phyloP scores from a whole-genome alignment of 1,140 invertebrate species.

The Nautilus pompilius region DNA sequence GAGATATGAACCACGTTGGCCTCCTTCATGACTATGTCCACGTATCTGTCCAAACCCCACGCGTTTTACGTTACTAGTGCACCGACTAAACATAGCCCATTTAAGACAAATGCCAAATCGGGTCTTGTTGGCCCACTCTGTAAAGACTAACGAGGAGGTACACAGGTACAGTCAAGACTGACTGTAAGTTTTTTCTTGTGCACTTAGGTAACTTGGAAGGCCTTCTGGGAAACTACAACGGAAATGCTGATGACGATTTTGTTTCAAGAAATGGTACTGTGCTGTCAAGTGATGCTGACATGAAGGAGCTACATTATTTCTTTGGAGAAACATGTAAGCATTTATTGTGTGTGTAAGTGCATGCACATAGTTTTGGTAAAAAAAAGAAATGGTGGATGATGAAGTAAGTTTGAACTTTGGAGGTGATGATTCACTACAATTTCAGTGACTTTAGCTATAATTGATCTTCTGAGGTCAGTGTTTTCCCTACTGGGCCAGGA shows the following conservation, averaged over 20 bases:
- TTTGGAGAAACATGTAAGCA: slow-evolving; percentile 48
- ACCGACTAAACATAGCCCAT: no score
- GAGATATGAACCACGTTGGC: no score
- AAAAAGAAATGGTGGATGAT: no score
- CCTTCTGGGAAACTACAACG: slow-evolving; percentile 87
- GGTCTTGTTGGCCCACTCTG: no score
- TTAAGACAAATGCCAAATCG: no score
- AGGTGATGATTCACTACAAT: background rate
- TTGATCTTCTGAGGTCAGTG: background rate
- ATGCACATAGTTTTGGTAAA: no score
- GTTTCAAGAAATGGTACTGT: slow-evolving; percentile 66
- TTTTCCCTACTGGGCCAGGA: background rate
- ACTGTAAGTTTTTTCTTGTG: slow-evolving; percentile 7
- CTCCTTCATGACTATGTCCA: no score
- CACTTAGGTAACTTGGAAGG: slow-evolving; percentile 63
- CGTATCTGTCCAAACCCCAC: no score
- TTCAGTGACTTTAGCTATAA: background rate
- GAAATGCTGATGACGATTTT: slow-evolving; percentile 65
- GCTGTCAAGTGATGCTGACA: slow-evolving; percentile 17
- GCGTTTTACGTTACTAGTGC: no score
- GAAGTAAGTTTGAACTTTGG: background rate
- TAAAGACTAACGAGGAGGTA: no score
- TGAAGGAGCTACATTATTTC: slow-evolving; percentile 33
- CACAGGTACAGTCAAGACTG: no score
- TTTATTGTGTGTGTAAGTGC: background rate